phyloP scores from a whole-genome alignment of 2,888 invertebrate species.

The Epinotia ramella region DNA sequence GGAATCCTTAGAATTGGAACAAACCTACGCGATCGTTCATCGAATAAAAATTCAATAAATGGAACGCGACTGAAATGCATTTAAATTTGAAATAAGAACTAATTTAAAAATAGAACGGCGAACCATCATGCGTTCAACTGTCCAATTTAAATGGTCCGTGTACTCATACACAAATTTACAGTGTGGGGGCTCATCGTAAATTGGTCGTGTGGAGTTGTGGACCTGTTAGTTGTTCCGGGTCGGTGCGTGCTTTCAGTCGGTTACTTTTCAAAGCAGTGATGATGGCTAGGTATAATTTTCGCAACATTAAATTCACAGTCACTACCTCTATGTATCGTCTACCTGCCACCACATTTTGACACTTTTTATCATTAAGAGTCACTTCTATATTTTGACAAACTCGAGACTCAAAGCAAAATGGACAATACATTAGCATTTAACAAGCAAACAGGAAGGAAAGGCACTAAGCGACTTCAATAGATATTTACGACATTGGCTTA shows the following conservation, averaged over 20 bases:
- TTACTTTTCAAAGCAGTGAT: constrained; percentile 49
- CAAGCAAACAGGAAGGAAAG: background rate
- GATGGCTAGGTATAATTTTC: background rate
- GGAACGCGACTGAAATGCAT: constrained; percentile 53
- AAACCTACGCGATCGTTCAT: background rate
- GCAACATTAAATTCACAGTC: constrained; percentile 2
- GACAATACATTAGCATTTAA: background rate
- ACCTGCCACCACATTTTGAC: too few species aligned
- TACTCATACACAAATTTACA: background rate
- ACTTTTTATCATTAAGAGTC: too few species aligned
- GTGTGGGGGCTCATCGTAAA: constrained; percentile 51
- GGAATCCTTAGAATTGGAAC: too few species aligned
- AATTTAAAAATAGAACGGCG: constrained; percentile 62
- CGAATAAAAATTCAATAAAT: constrained; percentile 34
- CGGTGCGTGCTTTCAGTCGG: constrained; percentile 63
- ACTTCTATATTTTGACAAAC: background rate
- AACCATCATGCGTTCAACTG: constrained; percentile 50
- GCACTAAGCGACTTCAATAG: background rate
- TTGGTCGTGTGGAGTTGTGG: constrained; percentile 59
- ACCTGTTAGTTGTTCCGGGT: constrained; percentile 64
- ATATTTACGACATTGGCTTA: constrained; percentile 15
- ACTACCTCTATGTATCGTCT: too few species aligned
- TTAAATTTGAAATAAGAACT: constrained; percentile 54
- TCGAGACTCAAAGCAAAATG: background rate
- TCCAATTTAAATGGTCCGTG: constrained; percentile 50